phyloP scores from a whole-genome alignment of 1,140 invertebrate genomes.

The Vanessa atalanta region DNA sequence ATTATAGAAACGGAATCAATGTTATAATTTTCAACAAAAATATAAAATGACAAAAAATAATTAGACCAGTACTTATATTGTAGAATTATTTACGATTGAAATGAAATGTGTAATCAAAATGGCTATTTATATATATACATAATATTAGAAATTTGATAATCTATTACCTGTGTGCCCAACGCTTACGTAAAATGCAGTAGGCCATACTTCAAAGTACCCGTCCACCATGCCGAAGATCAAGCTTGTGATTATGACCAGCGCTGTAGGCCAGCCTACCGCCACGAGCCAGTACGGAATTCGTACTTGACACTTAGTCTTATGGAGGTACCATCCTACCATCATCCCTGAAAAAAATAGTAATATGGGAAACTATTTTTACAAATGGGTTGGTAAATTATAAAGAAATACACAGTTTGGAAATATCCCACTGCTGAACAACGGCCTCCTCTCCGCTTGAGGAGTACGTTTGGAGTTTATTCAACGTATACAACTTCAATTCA shows the following conservation, averaged over 20 bases:
- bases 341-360: constrained; percentile 80
- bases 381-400: no score
- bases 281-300: constrained; percentile 83
- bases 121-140: no score
- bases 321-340: constrained; percentile 87
- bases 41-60: no score
- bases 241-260: constrained; percentile 82
- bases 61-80: no score
- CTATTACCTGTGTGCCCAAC: constrained; percentile 80
- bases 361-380: no score
- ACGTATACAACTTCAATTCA: no score
- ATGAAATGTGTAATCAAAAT: no score
- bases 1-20: constrained; percentile 11
- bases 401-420: no score
- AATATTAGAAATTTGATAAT: not conserved
- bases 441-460: no score
- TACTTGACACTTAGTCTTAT: constrained; percentile 85
- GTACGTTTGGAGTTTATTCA: no score
- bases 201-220: constrained; percentile 84
- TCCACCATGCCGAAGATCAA: constrained; percentile 90
- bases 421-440: no score
- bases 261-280: constrained; percentile 83
- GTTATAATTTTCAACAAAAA: not conserved
- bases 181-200: constrained; percentile 85
- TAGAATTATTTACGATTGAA: no score